These are phyloP conservation scores for Zonotrichia leucophrys DNA, from an alignment of 2,113 vertebrate genomes.

Conservation along the genomic window DNA sequence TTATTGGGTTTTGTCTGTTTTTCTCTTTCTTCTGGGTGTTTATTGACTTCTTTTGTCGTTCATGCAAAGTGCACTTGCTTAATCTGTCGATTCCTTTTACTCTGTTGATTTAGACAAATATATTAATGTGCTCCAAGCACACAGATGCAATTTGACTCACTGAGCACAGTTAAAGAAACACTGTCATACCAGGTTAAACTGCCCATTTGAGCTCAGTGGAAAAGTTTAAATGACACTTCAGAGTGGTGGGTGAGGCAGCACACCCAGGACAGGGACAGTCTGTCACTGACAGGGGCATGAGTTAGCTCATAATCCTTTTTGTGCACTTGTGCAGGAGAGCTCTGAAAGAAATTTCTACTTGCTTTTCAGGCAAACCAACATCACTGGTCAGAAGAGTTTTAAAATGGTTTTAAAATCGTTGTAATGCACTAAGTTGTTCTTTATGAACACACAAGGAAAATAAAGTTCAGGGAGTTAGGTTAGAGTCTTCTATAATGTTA, in stretches of 20 bases:
- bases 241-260: neutral
- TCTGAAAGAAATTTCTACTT: neutral
- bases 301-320: neutral
- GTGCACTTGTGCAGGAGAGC: neutral
- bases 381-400: neutral
- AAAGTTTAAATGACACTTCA: neutral
- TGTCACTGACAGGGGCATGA: neutral
- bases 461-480: neutral
- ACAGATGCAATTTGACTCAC: neutral
- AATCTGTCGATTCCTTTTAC: conserved; percentile 45
- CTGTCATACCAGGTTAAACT: neutral
- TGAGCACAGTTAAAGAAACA: conserved; percentile 1
- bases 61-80: neutral
- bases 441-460: neutral
- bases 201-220: neutral
- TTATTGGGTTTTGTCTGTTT: neutral
- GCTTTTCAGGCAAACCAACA: neutral
- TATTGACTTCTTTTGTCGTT: neutral
- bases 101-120: conserved; percentile 51
- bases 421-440: neutral
- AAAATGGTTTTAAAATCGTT: neutral
- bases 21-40: neutral
- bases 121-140: neutral
- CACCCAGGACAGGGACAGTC: neutral
- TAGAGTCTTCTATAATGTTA: neutral